These are phyloP conservation scores for Callosobruchus maculatus DNA, from an alignment of 2,888 invertebrate species.

Conservation along the genomic window DNA sequence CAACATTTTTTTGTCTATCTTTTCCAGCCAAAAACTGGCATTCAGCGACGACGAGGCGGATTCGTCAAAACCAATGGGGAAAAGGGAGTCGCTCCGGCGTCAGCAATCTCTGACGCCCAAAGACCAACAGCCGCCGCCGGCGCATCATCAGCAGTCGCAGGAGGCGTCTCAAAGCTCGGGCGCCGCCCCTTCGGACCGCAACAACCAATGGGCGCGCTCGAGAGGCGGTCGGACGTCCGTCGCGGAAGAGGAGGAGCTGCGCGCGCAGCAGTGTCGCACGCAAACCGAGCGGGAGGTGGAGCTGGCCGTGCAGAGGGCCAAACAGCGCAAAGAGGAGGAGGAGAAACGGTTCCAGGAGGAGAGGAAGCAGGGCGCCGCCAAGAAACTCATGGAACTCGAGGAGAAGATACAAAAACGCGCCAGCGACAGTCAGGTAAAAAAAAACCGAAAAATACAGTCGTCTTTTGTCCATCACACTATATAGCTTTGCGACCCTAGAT, in stretches of 20 bases:
- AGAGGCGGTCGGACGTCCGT: constrained; percentile 46
- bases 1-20: constrained; percentile 3
- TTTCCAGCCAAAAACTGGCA: constrained; percentile 76
- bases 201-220: constrained; percentile 31
- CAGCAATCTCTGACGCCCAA: constrained; percentile 25
- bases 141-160: constrained; percentile 27
- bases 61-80: constrained; percentile 37
- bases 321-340: constrained; percentile 83
- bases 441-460: no score
- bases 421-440: constrained; percentile 52
- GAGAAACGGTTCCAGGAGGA: constrained; percentile 72
- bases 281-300: constrained; percentile 62
- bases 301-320: constrained; percentile 77
- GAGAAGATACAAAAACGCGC: constrained; percentile 60
- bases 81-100: constrained; percentile 13
- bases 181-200: constrained; percentile 13
- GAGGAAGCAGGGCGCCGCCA: constrained; percentile 57
- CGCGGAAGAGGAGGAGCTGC: constrained; percentile 24
- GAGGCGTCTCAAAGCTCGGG: constrained; percentile 17
- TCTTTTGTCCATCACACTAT: no score
- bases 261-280: constrained; percentile 26
- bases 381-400: constrained; percentile 66
- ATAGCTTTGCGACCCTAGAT: no score
- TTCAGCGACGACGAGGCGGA: constrained; percentile 85
- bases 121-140: neutral